Base-by-base conservation (phyloP, 2,797 vertebrate genomes). In the Oreortyx pictus region DNA sequence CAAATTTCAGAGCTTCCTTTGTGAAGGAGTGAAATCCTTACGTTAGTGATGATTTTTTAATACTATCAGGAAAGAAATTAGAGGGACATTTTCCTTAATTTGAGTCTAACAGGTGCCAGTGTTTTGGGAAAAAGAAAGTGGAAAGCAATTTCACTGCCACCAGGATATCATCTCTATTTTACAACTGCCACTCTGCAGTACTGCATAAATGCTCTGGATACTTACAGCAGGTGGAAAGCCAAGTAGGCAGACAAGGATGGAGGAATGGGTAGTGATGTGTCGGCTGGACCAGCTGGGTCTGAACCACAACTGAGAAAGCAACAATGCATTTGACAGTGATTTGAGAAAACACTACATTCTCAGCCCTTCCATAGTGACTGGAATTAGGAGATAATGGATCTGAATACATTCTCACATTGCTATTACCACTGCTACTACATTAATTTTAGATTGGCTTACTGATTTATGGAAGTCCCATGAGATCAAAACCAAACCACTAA, bases 401-500 rank as follows among this genome's bases (percentile, higher is more conserved):
- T 0, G 0, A 87, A 31, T 60, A 17, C 44, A n/a, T 88, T 88
- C 84, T 88, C 60, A 76, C 70, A 83, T 44, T 24, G 61, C 27
- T 82, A 31, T 75, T 90, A 76, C 54, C 33, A 9, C 37, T 43
- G 82, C 39, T 85, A 71, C 37, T 57, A 64, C 41, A 61, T 92
- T 91, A 66, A 64, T 83, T 92, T 91, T 50, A 91, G 67, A 76
- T 88, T 95, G 56, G 82, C 50, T 89, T 79, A 37, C 76, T 94
- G 85, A 89, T 89, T 89, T 90, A 89, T 60, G n/a, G n/a, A 65
- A 82, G 44, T 86, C 88, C 77, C 66, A 49, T 57, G 52, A 92
- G 84, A 94, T 76, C 73, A 82, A 93, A 95, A 81, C 25, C 79
- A 90, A 95, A 76, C 62, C 47, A 46, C 60, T 88, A 37, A 93